These are phyloP conservation scores for Leptinotarsa juncta DNA, from an alignment of 2,888 invertebrate genomes.

Conservation along the genomic window DNA sequence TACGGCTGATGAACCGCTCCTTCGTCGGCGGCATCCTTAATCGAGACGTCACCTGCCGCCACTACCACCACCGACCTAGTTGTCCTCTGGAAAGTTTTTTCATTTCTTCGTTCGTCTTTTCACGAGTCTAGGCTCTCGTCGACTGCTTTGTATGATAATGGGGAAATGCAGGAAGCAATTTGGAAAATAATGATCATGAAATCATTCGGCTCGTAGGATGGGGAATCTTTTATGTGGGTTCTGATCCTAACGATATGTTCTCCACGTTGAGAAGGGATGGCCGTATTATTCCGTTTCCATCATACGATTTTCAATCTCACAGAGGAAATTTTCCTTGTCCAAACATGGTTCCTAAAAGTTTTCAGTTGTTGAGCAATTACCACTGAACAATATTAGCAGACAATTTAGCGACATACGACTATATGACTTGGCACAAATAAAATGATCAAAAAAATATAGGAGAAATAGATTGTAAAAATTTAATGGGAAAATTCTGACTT, in stretches of 20 bases:
- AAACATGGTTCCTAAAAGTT: too few species aligned
- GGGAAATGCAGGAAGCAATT: constrained; percentile 33
- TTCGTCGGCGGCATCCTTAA: constrained; percentile 50
- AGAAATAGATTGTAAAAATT: too few species aligned
- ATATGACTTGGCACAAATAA: too few species aligned
- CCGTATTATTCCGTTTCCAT: too few species aligned
- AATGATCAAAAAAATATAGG: too few species aligned
- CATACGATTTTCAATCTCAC: too few species aligned
- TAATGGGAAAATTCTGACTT: too few species aligned
- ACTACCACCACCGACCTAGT: background rate
- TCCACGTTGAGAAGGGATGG: background rate
- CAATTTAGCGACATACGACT: too few species aligned
- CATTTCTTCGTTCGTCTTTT: constrained; percentile 33
- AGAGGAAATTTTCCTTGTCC: too few species aligned
- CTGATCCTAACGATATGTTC: background rate
- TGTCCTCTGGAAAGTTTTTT: constrained; percentile 33
- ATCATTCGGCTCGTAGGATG: constrained; percentile 26
- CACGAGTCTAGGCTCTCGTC: constrained; percentile 8
- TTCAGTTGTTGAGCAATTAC: too few species aligned
- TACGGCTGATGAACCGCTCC: constrained; percentile 52
- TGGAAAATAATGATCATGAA: constrained; percentile 34
- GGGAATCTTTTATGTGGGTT: constrained; percentile 1
- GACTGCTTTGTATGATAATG: constrained; percentile 13
- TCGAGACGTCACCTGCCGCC: constrained; percentile 40
- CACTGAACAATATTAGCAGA: too few species aligned